Evolutionary conservation across 1,140 invertebrate genomes (phyloP).

Genomic region (Drosophila tristis): DNA sequence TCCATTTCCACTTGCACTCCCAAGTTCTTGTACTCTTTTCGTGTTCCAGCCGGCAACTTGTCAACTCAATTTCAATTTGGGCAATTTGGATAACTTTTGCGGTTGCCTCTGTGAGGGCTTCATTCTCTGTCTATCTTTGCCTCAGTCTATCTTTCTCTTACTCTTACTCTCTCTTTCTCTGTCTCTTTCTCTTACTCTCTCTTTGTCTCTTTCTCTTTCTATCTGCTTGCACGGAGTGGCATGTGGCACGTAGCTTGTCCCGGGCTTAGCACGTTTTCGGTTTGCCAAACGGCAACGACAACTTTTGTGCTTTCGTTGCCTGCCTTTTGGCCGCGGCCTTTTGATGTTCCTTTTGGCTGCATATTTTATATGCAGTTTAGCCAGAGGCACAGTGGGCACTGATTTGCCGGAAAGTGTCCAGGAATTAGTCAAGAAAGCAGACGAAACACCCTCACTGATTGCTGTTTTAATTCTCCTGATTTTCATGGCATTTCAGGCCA

Average conservation of each 20-base stretch:
- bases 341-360: slow-evolving; percentile 73
- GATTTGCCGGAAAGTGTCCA: too few species aligned
- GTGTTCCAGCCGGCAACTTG: slow-evolving; percentile 63
- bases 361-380: slow-evolving; percentile 82
- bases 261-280: slow-evolving; percentile 70
- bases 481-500: slow-evolving; percentile 8
- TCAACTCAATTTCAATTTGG: slow-evolving; percentile 83
- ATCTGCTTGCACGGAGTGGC: slow-evolving; percentile 2
- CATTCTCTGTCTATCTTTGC: slow-evolving; percentile 16
- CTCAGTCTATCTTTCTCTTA: background rate
- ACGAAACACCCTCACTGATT: too few species aligned
- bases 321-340: slow-evolving; percentile 66
- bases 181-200: background rate
- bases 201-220: background rate
- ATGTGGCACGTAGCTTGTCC: slow-evolving; percentile 68
- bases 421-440: too few species aligned
- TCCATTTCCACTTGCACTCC: background rate
- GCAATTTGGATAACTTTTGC: slow-evolving; percentile 80
- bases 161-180: background rate
- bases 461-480: background rate
- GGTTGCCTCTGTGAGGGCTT: slow-evolving; percentile 58
- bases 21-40: slow-evolving; percentile 14
- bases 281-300: slow-evolving; percentile 35
- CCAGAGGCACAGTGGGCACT: slow-evolving; percentile 60
- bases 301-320: slow-evolving; percentile 67